Conservation (phyloP, 2,797 vertebrate species). For the Emys orbicularis region DNA sequence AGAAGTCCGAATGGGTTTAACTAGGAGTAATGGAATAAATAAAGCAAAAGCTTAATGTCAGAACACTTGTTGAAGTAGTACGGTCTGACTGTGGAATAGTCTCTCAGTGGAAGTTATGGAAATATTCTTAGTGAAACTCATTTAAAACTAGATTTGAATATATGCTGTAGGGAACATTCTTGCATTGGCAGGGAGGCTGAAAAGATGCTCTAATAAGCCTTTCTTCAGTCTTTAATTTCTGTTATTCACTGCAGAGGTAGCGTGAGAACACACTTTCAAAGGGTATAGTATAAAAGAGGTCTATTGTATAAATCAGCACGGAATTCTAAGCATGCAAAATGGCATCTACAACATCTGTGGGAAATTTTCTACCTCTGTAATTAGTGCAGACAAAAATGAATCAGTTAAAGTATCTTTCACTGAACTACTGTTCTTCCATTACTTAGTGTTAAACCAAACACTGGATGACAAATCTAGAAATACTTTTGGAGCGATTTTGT, state of each 20-base stretch:
- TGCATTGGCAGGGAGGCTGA: slow-evolving; percentile 27
- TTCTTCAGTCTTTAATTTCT: slow-evolving; percentile 35
- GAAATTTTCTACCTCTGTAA: slow-evolving; percentile 48
- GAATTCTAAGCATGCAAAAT: slow-evolving; percentile 58
- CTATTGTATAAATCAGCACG: slow-evolving; percentile 59
- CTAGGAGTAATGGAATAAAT: not conserved
- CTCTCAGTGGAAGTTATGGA: not conserved
- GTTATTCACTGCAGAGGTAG: slow-evolving; percentile 7
- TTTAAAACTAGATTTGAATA: slow-evolving; percentile 43
- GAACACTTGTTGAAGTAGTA: not conserved
- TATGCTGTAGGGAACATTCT: not conserved
- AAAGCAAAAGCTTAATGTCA: not conserved
- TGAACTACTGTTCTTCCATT: slow-evolving; percentile 45
- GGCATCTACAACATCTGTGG: slow-evolving; percentile 8
- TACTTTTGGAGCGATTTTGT: not conserved
- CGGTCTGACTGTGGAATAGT: not conserved
- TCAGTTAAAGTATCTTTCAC: slow-evolving; percentile 56
- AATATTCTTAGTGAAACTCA: not conserved
- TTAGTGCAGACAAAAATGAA: slow-evolving; percentile 52
- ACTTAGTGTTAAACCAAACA: slow-evolving; percentile 35
- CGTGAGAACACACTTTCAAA: slow-evolving; percentile 52
- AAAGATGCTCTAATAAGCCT: not conserved
- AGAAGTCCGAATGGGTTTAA: not conserved
- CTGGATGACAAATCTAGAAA: slow-evolving; percentile 34
- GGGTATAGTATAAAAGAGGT: slow-evolving; percentile 35